Conservation (phyloP, 2,797 vertebrate species). For the Sebastes diaconus region DNA sequence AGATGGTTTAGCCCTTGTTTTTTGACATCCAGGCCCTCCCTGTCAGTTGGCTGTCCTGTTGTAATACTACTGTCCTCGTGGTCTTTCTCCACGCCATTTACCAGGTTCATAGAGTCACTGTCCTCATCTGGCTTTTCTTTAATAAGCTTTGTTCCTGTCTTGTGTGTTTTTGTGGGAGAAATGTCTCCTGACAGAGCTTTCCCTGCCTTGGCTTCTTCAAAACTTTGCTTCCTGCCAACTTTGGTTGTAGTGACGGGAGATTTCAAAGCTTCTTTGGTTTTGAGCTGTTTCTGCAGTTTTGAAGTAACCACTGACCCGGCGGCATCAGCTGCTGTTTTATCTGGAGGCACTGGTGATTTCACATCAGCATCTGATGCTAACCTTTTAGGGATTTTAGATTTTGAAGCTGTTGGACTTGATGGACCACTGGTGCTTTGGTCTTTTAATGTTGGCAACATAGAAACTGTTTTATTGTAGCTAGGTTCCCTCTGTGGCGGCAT, state of each 20-base stretch:
- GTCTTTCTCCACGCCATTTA: conserved; percentile 56
- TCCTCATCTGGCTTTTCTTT: conserved; percentile 55
- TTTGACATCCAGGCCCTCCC: conserved; percentile 45
- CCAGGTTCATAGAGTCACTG: conserved; percentile 25
- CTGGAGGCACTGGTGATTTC: conserved; percentile 65
- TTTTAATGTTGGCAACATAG: conserved; percentile 57
- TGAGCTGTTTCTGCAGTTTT: conserved; percentile 59
- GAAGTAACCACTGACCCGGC: not conserved
- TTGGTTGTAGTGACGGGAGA: conserved; percentile 11
- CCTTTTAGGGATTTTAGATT: conserved; percentile 81
- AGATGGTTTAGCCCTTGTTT: conserved; percentile 31
- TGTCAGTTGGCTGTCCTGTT: conserved; percentile 7
- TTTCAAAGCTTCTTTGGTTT: conserved; percentile 62
- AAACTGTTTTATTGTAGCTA: conserved; percentile 51
- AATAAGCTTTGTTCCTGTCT: conserved; percentile 27
- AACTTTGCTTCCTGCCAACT: conserved; percentile 39
- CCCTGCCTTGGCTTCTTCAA: conserved; percentile 54
- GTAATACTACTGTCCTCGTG: conserved; percentile 18
- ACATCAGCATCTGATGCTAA: conserved; percentile 58
- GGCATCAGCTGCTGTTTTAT: conserved; percentile 46
- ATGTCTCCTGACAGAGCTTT: conserved; percentile 35
- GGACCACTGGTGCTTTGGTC: conserved; percentile 54
- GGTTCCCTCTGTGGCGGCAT: conserved; percentile 37
- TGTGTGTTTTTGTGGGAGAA: conserved; percentile 58
- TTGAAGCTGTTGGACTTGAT: conserved; percentile 31